Percentiles rank a stretch among this genome's conserved stretches.
Conservation (phyloP, 2,888 invertebrate genomes). For the Nephrotoma appendiculata region DNA sequence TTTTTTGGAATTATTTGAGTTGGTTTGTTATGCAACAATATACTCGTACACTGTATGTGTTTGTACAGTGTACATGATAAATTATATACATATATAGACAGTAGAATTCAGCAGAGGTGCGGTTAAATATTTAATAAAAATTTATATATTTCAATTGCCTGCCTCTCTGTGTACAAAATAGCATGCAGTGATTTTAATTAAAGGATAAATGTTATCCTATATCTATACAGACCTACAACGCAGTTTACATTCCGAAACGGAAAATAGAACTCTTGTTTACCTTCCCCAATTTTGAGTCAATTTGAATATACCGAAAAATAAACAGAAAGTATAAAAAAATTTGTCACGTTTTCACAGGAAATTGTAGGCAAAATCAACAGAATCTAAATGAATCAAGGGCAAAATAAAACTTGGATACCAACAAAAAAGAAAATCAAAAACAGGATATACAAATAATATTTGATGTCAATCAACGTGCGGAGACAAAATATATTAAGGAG, state of each 20-base stretch:
- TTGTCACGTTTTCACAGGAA: background rate
- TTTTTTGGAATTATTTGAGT: background rate
- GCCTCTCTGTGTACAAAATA: background rate
- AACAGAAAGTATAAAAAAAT: background rate
- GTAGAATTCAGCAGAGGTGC: background rate
- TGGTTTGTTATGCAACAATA: background rate
- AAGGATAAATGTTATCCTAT: background rate
- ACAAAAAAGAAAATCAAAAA: background rate
- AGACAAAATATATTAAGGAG: background rate
- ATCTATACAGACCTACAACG: background rate
- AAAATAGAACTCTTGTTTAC: background rate
- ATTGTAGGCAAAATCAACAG: background rate
- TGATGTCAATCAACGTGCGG: background rate
- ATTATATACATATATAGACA: background rate
- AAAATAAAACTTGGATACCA: background rate
- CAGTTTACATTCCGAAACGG: background rate
- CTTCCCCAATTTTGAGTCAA: background rate
- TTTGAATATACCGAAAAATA: background rate
- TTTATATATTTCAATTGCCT: background rate
- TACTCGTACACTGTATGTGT: no score
- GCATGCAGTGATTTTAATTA: background rate
- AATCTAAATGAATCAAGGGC: background rate
- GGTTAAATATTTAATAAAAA: background rate
- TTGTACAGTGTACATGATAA: background rate
- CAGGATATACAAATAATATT: background rate